Conservation (phyloP, 2,888 invertebrate species). For the Notocelia uddmanniana region DNA sequence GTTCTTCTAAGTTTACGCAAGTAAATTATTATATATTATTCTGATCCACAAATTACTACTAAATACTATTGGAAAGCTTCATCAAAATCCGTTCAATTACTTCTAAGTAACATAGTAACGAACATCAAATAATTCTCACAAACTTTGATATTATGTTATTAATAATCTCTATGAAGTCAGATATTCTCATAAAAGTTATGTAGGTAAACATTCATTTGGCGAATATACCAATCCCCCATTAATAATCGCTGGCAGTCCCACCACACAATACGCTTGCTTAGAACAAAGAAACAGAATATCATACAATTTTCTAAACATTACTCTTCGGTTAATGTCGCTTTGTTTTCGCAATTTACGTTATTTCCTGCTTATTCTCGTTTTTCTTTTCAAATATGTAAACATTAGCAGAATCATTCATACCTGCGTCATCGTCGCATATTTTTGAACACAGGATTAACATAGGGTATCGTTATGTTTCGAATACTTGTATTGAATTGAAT, state of each 20-base stretch:
- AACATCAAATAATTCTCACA: background rate
- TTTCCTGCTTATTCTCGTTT: slow-evolving; percentile 4
- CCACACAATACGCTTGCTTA: background rate
- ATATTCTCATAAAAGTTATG: background rate
- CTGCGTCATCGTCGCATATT: background rate
- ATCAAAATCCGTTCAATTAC: background rate
- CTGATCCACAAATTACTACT: no score
- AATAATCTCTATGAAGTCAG: background rate
- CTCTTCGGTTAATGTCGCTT: slow-evolving; percentile 17
- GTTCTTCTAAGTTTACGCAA: no score
- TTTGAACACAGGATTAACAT: background rate
- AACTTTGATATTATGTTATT: background rate
- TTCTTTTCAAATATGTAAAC: slow-evolving; percentile 14
- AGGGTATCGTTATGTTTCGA: background rate
- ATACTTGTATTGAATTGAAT: background rate
- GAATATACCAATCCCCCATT: no score
- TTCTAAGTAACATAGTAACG: no score
- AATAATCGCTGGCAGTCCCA: background rate
- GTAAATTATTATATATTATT: no score
- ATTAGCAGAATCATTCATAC: slow-evolving; percentile 1
- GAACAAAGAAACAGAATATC: slow-evolving; percentile 2
- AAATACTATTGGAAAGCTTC: no score
- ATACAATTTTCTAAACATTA: slow-evolving; percentile 25
- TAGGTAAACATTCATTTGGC: no score
- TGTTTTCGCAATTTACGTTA: slow-evolving; percentile 23